Evolutionary conservation across 2,888 invertebrate genomes (phyloP).

Genomic region (Deroplatys truncata): DNA sequence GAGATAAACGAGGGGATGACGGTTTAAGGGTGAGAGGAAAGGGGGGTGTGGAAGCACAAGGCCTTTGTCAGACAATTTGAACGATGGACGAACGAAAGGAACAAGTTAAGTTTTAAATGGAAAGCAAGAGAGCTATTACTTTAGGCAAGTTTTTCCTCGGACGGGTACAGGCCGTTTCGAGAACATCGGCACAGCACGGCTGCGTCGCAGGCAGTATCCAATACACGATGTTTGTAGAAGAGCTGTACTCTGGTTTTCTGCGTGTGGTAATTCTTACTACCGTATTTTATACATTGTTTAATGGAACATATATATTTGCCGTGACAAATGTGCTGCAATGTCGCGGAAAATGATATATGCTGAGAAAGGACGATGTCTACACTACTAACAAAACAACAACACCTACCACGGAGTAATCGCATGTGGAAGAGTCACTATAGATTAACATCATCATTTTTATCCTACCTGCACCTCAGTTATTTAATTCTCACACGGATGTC

Average conservation of each 20-base stretch:
- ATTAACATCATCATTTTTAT: neutral
- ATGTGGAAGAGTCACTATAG: neutral
- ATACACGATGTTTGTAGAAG: neutral
- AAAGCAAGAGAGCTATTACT: conserved; percentile 18
- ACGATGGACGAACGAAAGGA: conserved; percentile 19
- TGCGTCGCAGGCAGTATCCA: neutral
- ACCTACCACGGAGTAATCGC: neutral
- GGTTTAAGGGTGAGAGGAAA: conserved; percentile 10
- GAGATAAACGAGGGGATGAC: conserved; percentile 20
- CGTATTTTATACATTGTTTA: neutral
- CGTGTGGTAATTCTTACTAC: neutral
- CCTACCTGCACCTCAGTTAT: neutral
- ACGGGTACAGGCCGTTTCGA: neutral
- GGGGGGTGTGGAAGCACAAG: neutral
- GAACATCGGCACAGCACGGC: neutral
- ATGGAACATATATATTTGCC: neutral
- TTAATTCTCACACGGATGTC: neutral
- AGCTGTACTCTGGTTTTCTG: neutral
- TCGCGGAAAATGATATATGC: neutral
- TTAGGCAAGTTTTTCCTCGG: conserved; percentile 8
- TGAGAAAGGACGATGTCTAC: neutral
- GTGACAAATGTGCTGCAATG: neutral
- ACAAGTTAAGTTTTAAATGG: conserved; percentile 19
- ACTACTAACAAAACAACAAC: neutral
- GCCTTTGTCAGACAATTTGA: conserved; percentile 11